These are phyloP conservation scores for Brachylomia viminalis DNA, from an alignment of 2,888 invertebrate genomes.

Conservation along the genomic window DNA sequence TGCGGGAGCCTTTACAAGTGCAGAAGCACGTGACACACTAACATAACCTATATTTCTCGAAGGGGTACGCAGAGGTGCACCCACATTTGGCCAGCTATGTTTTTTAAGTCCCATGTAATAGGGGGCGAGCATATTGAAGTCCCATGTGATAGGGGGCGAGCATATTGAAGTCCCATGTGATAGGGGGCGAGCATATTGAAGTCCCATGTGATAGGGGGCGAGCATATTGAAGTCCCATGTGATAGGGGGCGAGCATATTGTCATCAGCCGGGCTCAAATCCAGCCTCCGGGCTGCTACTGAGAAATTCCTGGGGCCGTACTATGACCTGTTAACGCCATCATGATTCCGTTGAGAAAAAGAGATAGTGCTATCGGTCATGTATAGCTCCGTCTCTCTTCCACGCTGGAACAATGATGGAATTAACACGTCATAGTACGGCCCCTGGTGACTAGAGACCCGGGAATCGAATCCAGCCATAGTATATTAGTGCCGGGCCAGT, in stretches of 20 bases:
- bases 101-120: not conserved
- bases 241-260: not conserved
- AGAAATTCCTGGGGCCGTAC: too few relatives aligned
- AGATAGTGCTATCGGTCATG: too few relatives aligned
- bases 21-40: not conserved
- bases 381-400: too few relatives aligned
- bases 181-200: not conserved
- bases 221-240: too few relatives aligned
- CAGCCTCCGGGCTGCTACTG: not conserved
- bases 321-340: too few relatives aligned
- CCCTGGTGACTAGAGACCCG: too few relatives aligned
- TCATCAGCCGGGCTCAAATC: not conserved
- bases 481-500: constrained; percentile 1
- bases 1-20: too few relatives aligned
- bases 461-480: not conserved
- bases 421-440: too few relatives aligned
- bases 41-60: not conserved
- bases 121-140: too few relatives aligned
- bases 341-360: too few relatives aligned
- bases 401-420: too few relatives aligned
- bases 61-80: not conserved
- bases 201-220: not conserved
- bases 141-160: not conserved
- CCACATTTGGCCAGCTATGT: not conserved
- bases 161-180: too few relatives aligned